Evolutionary conservation across 1,140 invertebrate genomes (phyloP), one percentile per base, ranked within the genome.

Genomic region (Drosophila quadrilineata): DNA sequence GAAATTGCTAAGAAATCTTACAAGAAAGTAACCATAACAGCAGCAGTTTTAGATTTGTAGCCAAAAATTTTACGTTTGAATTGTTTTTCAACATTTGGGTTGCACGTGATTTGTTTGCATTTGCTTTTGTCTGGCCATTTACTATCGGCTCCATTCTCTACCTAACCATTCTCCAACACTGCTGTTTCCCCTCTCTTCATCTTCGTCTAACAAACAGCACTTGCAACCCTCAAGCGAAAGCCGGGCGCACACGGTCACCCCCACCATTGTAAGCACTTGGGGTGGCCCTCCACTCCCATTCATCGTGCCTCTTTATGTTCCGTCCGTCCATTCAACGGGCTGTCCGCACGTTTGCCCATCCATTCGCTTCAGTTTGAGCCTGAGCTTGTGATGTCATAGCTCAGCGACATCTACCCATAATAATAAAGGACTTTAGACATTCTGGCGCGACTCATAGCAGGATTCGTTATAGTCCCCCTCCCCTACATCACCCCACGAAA

Each of bases 351-450:
- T n/a, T n/a, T n/a, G 21, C 8, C 28, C 43, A 12, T n/a, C 21
- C 9, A 22, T 22, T 17, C 22, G 40, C 28, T 16, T 48, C 12
- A 6, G 21, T 8, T 52, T 24, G 43, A 46, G 43, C 26, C 57
- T n/a, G 38, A 56, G 71, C 57, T 68, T 58, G 75, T 79, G 75
- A 79, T 79, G 75, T 79, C 75, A 79, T 79, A 36, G 54, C n/a
- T n/a, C 62, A 59, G 56, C 50, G 33, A 71, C 52, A 80, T 63
- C 56, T 53, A 60, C 59, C 60, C 75, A 84, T 57, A 68, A 69
- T 68, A 84, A 71, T 77, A 84, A 85, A 70, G 64, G 69, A 70
- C 64, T 66, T 63, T 84, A 73, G 76, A 82, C 77, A 82, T 62
- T 49, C 59, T 82, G 76, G 66, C 76, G 71, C 67, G 62, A 12